Evolutionary conservation across 2,888 invertebrate species (phyloP), one percentile per base, ranked within the genome.

Genomic region (Coelinius sp.): DNA sequence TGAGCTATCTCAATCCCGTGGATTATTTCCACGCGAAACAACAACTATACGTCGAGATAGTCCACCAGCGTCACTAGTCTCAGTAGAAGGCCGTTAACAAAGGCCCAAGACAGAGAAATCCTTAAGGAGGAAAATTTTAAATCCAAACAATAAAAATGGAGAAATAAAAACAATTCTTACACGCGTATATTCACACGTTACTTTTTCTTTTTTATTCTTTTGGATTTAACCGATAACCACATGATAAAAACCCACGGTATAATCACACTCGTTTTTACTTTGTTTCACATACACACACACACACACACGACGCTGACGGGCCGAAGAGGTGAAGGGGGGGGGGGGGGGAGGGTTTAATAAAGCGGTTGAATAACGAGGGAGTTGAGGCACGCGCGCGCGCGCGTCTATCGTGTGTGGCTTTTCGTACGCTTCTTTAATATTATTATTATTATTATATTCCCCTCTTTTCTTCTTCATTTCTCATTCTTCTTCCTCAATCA

Each of bases 281-380:
- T 24, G 41, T n/a, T 66, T 64, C 59, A 41, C n/a, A n/a, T n/a
- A n/a, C n/a, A n/a, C n/a, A n/a, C n/a, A n/a, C n/a, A n/a, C n/a
- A n/a, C n/a, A n/a, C 41, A 35, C 69, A 72, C 62, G 65, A 35
- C 35, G 41, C 69, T 41, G 44, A 31, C 22, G 63, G 46, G 7
- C 38, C 68, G 22, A n/a, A 24, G 64, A 38, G 25, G 3, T 6
- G 46, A 44, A 10, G 14, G 24, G 24, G 25, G 24, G 44, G 27
- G 22, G 24, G 17, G 24, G 27, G 12, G 22, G 14, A 46, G 52
- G 64, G 49, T 53, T 68, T 81, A 82, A 85, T 85, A 85, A 85
- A 84, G 79, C 79, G 78, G 79, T 56, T 14, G 12, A 64, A 63
- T 24, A 59, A 64, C 70, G 53, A 44, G 68, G 49, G 67, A 64